A percentile compares a stretch with the other conserved stretches of the same genome.
Evolutionary conservation across 1,140 invertebrate genomes (phyloP).

Genomic region (Drosophila nebulosa): DNA sequence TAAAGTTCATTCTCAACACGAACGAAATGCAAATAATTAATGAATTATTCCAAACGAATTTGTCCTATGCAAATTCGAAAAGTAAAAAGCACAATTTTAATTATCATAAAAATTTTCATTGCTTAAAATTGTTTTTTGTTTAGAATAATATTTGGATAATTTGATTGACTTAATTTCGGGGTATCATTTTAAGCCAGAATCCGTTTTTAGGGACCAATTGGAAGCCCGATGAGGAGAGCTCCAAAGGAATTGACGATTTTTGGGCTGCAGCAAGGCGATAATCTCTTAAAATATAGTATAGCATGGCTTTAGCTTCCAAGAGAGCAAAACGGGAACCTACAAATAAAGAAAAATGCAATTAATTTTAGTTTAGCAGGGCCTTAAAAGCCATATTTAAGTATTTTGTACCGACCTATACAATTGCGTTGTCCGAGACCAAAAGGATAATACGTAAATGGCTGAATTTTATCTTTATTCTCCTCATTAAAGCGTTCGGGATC

Average conservation of each 20-base stretch:
- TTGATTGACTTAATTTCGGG: constrained; percentile 31
- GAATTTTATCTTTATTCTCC: constrained; percentile 82
- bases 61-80: too few species aligned
- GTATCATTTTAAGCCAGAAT: constrained; percentile 66
- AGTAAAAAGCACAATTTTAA: too few species aligned
- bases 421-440: constrained; percentile 85
- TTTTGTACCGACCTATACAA: constrained; percentile 82
- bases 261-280: constrained; percentile 62
- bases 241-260: constrained; percentile 74
- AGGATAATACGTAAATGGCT: constrained; percentile 83
- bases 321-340: constrained; percentile 82
- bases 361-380: too few species aligned
- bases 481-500: constrained; percentile 84
- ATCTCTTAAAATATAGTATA: constrained; percentile 68
- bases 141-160: not conserved
- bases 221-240: constrained; percentile 37
- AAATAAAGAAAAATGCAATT: not conserved
- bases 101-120: too few species aligned
- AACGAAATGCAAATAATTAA: too few species aligned
- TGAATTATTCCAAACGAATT: too few species aligned
- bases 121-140: too few species aligned
- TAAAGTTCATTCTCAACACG: too few species aligned
- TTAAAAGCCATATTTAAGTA: not conserved
- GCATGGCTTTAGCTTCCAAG: constrained; percentile 81
- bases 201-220: constrained; percentile 61